Evolutionary conservation across 2,797 vertebrate species (phyloP), one percentile per base, ranked within the genome.

Genomic region (Nannoperca australis): DNA sequence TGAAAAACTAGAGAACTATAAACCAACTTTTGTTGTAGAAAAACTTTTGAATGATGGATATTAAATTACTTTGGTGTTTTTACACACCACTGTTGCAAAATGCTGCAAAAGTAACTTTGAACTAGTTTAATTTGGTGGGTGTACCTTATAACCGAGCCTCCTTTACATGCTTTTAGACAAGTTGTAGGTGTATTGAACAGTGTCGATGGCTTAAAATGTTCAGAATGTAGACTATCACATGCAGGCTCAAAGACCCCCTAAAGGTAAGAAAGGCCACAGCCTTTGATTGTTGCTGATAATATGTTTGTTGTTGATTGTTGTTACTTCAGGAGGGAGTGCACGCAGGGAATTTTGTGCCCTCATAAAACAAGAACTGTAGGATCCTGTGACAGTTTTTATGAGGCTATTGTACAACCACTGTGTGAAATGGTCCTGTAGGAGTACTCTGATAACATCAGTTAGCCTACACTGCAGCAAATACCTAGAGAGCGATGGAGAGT

Each of bases 391-490:
- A 4, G 42, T 24, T 58, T 72, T 76, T 62, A 73, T 49, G 50
- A 64, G 49, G 24, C 17, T n/a, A 34, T 42, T 75, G 32, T 67
- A 22, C 49, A 62, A 72, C 38, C 9, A 42, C 12, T 72, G 27
- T 4, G 7, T 42, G 27, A 61, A 68, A 71, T 59, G 22, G 7
- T 40, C 30, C 44, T 73, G 22, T 18, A 32, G 20, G 44, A 51
- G 15, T 59, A 13, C n/a, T 65, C 32, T 67, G 70, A 54, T 70
- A 63, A 24, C n/a, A 63, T 49, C 36, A 27, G 17, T 18, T 69
- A 55, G 18, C 12, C n/a, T 15, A 62, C 10, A 65, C 54, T 79
- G 69, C 64, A 70, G 72, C 61, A 65, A 65, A 81, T 50, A 62
- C 50, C 13, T 3, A 47, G 34, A 38, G 7, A 12, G n/a, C 20